Evolutionary conservation across 2,888 invertebrate species (phyloP), one percentile per base, ranked within the genome.

Genomic region (Rhagonycha fulva): DNA sequence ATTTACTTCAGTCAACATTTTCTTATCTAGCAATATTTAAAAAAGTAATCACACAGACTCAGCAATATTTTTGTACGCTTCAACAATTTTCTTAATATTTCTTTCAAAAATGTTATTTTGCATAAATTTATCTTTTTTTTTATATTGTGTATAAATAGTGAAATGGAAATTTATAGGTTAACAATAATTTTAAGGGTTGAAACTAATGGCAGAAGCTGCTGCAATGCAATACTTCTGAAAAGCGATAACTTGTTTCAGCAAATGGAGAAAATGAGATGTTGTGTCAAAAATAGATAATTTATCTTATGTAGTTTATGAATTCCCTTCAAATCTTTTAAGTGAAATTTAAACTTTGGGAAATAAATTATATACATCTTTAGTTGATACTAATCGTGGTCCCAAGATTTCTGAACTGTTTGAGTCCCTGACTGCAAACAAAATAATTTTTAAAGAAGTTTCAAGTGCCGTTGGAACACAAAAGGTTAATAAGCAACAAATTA

Each of bases 201-300:
- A 71, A 71, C 28, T 71, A 19, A 63, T 26, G 60, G 47, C 30
- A 30, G 67, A 72, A 23, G 5, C 47, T 28, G n/a, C 47, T 14
- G 14, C 62, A 73, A 62, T 68, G 61, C 68, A 68, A 73, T 61
- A 72, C 24, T 67, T 60, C 14, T 72, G 61, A 28, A 47, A 68
- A 67, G 67, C 68, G 69, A 69, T 69, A 73, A 73, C 62, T 32
- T 62, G 32, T 73, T 73, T 30, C 73, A 67, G 72, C 60, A 23
- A 72, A 73, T 69, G 68, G 72, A 60, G 62, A 68, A 62, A 62
- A 23, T 32, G 73, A 73, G 73, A 62, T 73, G 60, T 26, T 14
- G 47, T 71, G 71, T 63, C 71, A 63, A 71, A 71, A 63, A 32
- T 30, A 67, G 72, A 72, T 60, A 67, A 60, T 28, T 67, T 67